A percentile compares a stretch with the other conserved stretches of the same genome.
Conservation (phyloP, 2,797 vertebrate genomes). For the Enteromius radiatus region DNA sequence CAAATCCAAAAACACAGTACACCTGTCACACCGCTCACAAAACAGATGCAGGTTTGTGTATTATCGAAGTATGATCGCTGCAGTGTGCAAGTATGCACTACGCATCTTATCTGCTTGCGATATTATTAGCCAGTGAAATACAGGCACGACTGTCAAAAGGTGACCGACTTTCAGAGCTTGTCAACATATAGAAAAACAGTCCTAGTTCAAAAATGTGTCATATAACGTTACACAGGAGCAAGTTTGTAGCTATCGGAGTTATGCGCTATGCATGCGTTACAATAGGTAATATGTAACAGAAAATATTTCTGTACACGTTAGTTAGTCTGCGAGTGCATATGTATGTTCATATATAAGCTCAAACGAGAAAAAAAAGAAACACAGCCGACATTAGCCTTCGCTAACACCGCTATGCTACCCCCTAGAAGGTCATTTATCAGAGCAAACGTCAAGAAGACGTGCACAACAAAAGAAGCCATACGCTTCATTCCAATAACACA, state of each 20-base stretch:
- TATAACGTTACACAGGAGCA: neutral
- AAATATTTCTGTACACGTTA: neutral
- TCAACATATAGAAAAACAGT: neutral
- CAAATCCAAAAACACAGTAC: neutral
- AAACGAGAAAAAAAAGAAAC: neutral
- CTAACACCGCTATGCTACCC: constrained; percentile 56
- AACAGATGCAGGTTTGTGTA: neutral
- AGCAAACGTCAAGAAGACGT: neutral
- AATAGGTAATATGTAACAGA: too few species aligned
- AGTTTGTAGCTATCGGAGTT: too few species aligned
- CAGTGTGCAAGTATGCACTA: neutral
- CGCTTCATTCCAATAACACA: neutral
- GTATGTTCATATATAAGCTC: neutral
- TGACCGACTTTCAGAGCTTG: neutral
- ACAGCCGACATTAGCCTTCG: constrained; percentile 42
- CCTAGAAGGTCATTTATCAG: constrained; percentile 50
- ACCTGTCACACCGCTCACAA: neutral
- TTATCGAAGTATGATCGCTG: neutral
- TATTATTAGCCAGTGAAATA: constrained; percentile 7
- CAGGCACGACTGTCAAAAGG: neutral
- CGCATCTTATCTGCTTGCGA: neutral
- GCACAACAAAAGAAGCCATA: neutral
- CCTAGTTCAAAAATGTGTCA: neutral
- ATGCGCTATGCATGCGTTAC: neutral
- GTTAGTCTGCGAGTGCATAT: neutral